Conservation (phyloP, 2,888 invertebrate genomes). For the Aspidiotus rigidus region DNA sequence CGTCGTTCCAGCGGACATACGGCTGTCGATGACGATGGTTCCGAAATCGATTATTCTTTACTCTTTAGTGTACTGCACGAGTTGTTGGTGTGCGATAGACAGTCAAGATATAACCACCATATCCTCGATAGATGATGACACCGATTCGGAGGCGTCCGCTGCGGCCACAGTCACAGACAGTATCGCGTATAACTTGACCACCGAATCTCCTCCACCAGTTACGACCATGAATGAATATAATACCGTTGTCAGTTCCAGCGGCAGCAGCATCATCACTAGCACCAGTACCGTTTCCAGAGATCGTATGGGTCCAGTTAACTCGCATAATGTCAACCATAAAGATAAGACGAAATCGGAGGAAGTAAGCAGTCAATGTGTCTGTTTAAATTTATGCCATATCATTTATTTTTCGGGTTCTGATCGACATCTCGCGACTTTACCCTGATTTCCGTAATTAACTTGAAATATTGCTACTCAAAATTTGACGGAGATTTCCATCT, state of each 20-base stretch:
- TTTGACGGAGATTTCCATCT: not conserved
- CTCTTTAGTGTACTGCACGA: slow-evolving; percentile 10
- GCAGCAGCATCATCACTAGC: not conserved
- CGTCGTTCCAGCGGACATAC: too few relatives aligned
- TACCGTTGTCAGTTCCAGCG: not conserved
- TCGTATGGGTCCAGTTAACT: slow-evolving; percentile 24
- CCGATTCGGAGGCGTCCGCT: slow-evolving; percentile 22
- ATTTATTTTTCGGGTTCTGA: too few relatives aligned
- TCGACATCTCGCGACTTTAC: too few relatives aligned
- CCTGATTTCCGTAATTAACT: not conserved
- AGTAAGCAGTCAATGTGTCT: not conserved
- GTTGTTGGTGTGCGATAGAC: slow-evolving; percentile 13
- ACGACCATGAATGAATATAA: slow-evolving; percentile 24
- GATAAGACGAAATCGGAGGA: slow-evolving; percentile 26
- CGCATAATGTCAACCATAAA: slow-evolving; percentile 20
- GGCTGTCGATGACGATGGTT: slow-evolving; percentile 14
- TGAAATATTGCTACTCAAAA: slow-evolving; percentile 1
- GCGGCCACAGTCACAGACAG: slow-evolving; percentile 6
- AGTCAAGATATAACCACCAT: slow-evolving; percentile 22
- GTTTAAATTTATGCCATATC: too few relatives aligned
- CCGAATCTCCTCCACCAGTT: slow-evolving; percentile 7
- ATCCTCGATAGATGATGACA: slow-evolving; percentile 15
- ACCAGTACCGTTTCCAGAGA: slow-evolving; percentile 18
- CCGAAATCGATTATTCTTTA: slow-evolving; percentile 16
- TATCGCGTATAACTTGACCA: slow-evolving; percentile 11